Evolutionary conservation across 2,113 vertebrate genomes (phyloP).

Genomic region (Cynoglossus semilaevis): DNA sequence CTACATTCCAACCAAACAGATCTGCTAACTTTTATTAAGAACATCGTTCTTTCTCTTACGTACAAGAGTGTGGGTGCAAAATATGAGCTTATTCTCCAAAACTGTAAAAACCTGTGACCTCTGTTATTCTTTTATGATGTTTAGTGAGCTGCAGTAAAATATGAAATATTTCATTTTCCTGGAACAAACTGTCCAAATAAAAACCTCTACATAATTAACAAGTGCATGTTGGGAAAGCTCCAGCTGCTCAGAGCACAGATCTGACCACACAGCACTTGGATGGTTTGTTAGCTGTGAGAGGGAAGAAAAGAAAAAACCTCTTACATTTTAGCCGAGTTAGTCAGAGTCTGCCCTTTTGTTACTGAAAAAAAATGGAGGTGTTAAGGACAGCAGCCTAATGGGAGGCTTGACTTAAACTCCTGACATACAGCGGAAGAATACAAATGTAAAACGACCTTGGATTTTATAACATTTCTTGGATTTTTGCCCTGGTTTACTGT

Average conservation of each 20-base stretch:
- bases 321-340: slow-evolving; percentile 35
- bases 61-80: no score
- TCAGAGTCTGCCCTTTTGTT: slow-evolving; percentile 48
- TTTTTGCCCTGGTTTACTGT: neutral
- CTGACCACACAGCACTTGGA: slow-evolving; percentile 26
- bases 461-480: neutral
- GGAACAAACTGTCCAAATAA: slow-evolving; percentile 15
- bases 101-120: no score
- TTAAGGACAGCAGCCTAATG: slow-evolving; percentile 26
- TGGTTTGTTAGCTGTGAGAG: slow-evolving; percentile 48
- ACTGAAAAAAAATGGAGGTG: slow-evolving; percentile 40
- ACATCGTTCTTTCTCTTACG: no score
- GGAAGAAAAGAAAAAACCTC: slow-evolving; percentile 43
- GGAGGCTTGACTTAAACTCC: slow-evolving; percentile 25
- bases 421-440: slow-evolving; percentile 30
- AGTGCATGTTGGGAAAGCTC: slow-evolving; percentile 15
- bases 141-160: neutral
- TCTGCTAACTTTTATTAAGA: no score
- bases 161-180: slow-evolving; percentile 11
- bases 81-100: no score
- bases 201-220: slow-evolving; percentile 16
- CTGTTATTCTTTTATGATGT: no score
- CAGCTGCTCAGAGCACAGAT: slow-evolving; percentile 15
- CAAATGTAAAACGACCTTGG: slow-evolving; percentile 16
- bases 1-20: no score